Evolutionary conservation across 1,140 invertebrate genomes (phyloP).

Genomic region (Brachionus asplanchnoidis): DNA sequence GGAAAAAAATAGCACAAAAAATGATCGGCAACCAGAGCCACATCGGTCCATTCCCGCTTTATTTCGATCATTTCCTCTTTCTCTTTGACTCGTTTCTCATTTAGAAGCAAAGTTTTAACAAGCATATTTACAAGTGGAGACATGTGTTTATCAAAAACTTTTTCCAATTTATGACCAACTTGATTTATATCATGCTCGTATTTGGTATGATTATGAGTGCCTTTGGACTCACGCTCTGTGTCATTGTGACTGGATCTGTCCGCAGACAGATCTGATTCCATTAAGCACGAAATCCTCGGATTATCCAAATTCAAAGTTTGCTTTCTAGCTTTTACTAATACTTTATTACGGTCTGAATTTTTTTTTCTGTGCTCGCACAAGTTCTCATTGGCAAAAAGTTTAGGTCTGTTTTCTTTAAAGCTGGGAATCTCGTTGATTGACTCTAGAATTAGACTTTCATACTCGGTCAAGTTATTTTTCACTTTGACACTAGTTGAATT

Average conservation of each 20-base stretch:
- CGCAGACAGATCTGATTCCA: not conserved
- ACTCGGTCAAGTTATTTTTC: not conserved
- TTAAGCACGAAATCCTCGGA: not conserved
- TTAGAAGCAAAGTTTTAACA: not conserved
- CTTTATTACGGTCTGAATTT: not conserved
- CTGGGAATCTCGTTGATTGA: not conserved
- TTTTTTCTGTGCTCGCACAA: not conserved
- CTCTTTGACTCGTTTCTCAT: not conserved
- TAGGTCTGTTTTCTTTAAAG: not conserved
- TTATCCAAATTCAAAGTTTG: not conserved
- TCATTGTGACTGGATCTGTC: not conserved
- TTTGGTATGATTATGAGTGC: not conserved
- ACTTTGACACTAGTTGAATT: not conserved
- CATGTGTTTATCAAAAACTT: constrained; percentile 15
- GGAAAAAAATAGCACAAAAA: constrained; percentile 38
- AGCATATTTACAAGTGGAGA: constrained; percentile 10
- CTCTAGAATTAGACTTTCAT: not conserved
- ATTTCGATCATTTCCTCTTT: constrained; percentile 11
- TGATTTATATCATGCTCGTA: not conserved
- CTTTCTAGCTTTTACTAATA: not conserved
- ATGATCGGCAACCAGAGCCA: constrained; percentile 19
- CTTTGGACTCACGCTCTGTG: not conserved
- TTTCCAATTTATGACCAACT: not conserved
- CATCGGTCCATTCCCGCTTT: constrained; percentile 17
- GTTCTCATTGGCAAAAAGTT: not conserved